These are phyloP conservation scores for Trypoxylus dichotomus DNA, from an alignment of 1,140 invertebrate species.

Conservation along the genomic window DNA sequence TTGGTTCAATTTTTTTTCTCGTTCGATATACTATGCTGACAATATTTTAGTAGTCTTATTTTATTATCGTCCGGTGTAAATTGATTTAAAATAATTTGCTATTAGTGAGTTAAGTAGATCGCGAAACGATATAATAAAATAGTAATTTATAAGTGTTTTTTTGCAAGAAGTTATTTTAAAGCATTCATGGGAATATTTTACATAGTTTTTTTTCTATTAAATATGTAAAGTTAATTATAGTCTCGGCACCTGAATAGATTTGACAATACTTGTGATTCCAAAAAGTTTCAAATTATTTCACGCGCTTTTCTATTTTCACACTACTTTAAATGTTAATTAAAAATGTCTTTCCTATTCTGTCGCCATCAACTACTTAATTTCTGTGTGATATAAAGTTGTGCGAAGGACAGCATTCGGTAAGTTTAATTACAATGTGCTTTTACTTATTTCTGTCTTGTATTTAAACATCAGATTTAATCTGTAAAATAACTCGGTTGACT, in stretches of 20 bases:
- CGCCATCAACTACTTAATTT: too few species aligned
- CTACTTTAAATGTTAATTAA: too few species aligned
- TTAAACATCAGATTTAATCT: too few species aligned
- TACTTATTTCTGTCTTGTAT: too few species aligned
- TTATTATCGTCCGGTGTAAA: neutral
- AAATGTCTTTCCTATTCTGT: too few species aligned
- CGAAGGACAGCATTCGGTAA: too few species aligned
- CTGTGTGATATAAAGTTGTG: too few species aligned
- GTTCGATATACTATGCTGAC: neutral
- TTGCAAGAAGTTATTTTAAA: neutral
- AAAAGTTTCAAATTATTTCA: neutral
- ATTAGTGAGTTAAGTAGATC: neutral
- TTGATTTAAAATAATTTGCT: neutral
- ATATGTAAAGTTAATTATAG: neutral
- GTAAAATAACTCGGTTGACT: too few species aligned
- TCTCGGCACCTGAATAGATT: too few species aligned
- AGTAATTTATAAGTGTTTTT: neutral
- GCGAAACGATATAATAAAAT: neutral
- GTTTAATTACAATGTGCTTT: too few species aligned
- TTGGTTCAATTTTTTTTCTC: neutral
- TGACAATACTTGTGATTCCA: neutral
- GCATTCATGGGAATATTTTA: neutral
- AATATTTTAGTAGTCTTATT: neutral
- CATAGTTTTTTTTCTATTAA: neutral
- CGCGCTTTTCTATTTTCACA: neutral